These are phyloP conservation scores for Neofelis nebulosa DNA, from an alignment of 2,113 vertebrate species.

Conservation along the genomic window DNA sequence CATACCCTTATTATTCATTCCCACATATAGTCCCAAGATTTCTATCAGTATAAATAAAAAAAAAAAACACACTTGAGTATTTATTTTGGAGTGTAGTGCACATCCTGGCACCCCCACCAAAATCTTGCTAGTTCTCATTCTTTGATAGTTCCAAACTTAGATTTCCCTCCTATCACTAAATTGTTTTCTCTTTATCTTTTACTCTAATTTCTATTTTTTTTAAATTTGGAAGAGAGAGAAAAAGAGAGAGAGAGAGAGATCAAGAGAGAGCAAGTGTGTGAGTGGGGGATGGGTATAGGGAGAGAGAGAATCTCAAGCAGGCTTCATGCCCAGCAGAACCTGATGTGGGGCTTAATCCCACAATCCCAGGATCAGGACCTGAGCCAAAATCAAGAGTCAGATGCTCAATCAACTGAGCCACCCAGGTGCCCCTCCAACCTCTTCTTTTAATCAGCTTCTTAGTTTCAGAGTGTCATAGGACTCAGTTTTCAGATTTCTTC, in stretches of 20 bases:
- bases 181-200: not conserved
- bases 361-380: too few species aligned
- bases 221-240: too few species aligned
- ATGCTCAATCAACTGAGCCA: too few species aligned
- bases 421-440: not conserved
- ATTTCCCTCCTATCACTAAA: not conserved
- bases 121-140: not conserved
- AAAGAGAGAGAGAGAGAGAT: too few species aligned
- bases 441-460: not conserved
- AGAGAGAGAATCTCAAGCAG: too few species aligned
- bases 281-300: too few species aligned
- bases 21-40: not conserved
- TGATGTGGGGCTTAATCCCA: too few species aligned
- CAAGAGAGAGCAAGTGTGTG: too few species aligned
- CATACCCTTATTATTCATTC: not conserved
- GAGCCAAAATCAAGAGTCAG: too few species aligned
- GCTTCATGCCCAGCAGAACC: too few species aligned
- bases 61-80: not conserved
- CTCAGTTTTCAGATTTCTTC: not conserved
- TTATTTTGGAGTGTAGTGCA: not conserved
- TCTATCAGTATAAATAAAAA: not conserved
- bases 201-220: not conserved
- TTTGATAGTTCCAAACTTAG: not conserved
- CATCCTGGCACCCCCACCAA: not conserved
- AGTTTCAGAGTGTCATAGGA: not conserved